Conservation (phyloP, 2,888 invertebrate genomes). For the Pachymerium ferrugineum region DNA sequence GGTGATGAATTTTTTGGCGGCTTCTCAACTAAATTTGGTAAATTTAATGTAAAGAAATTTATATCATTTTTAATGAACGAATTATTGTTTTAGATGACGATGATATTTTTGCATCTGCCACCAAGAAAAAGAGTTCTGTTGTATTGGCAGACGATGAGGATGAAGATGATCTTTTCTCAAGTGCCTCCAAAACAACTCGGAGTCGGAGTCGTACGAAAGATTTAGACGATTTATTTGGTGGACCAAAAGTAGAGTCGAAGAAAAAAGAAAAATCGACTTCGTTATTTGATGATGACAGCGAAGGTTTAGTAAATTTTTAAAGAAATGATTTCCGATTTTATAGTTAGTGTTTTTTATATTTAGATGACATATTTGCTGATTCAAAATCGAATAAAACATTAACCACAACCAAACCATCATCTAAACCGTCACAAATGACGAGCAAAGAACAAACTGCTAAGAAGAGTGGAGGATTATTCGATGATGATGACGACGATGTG, state of each 20-base stretch:
- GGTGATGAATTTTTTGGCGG: no score
- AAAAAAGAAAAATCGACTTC: background rate
- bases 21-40: no score
- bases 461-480: background rate
- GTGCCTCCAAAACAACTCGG: background rate
- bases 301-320: background rate
- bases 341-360: background rate
- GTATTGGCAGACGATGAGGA: background rate
- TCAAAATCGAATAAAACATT: background rate
- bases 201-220: background rate
- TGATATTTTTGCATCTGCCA: background rate
- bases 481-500: constrained; percentile 3
- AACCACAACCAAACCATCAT: background rate
- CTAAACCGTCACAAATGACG: background rate
- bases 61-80: background rate
- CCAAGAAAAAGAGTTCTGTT: background rate
- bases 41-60: no score
- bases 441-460: background rate
- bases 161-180: background rate
- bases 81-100: background rate
- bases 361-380: background rate
- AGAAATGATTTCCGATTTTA: background rate
- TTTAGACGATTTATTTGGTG: background rate
- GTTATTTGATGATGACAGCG: background rate
- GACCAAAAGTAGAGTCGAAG: background rate